These are phyloP conservation scores for Monopterus albus DNA, from an alignment of 2,113 vertebrate species.

Conservation along the genomic window DNA sequence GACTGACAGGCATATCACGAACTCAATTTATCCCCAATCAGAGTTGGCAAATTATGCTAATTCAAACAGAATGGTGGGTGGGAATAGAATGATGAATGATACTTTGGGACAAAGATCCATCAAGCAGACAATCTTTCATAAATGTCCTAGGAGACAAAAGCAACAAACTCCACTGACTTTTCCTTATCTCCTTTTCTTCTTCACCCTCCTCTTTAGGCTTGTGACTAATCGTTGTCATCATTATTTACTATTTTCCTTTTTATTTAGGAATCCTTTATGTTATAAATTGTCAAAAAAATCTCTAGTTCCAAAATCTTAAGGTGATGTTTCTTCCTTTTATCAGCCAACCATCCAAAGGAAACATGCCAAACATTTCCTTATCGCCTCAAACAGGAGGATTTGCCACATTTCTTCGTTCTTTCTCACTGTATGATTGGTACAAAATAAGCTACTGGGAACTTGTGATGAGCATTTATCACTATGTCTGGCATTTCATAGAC, in stretches of 20 bases:
- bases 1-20: slow-evolving; percentile 60
- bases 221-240: background rate
- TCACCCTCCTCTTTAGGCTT: background rate
- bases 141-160: slow-evolving; percentile 58
- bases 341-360: background rate
- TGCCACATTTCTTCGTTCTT: background rate
- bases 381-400: no score
- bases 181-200: slow-evolving; percentile 4
- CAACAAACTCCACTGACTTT: slow-evolving; percentile 18
- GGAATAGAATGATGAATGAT: slow-evolving; percentile 53
- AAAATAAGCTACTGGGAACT: slow-evolving; percentile 1
- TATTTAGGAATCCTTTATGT: background rate
- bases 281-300: background rate
- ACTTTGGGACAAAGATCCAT: slow-evolving; percentile 33
- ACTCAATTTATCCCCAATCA: slow-evolving; percentile 62
- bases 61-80: slow-evolving; percentile 58
- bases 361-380: background rate
- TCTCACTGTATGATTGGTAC: background rate
- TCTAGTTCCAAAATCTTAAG: background rate
- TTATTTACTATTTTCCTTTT: background rate
- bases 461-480: background rate
- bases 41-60: slow-evolving; percentile 50
- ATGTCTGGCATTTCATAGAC: background rate
- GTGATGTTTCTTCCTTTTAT: background rate
- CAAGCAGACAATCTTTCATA: slow-evolving; percentile 25